phyloP scores from a whole-genome alignment of 2,888 invertebrate genomes.

The Tenthredo notha region DNA sequence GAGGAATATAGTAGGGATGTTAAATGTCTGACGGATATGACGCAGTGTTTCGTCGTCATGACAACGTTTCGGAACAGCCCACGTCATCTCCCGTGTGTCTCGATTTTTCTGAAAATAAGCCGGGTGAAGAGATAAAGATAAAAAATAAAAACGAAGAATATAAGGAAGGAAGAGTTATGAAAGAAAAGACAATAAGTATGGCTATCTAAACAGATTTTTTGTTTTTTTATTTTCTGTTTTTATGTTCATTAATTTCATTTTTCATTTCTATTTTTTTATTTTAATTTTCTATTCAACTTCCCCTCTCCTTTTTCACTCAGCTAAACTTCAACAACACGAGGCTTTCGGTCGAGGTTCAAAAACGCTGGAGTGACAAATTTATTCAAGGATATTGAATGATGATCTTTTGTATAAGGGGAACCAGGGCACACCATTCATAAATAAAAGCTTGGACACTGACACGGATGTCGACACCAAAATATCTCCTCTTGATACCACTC shows the following conservation, averaged over 20 bases:
- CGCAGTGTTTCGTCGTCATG: slow-evolving; percentile 38
- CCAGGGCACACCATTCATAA: slow-evolving; percentile 28
- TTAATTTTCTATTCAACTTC: not conserved
- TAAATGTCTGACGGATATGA: slow-evolving; percentile 33
- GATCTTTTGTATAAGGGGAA: slow-evolving; percentile 24
- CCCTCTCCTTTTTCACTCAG: not conserved
- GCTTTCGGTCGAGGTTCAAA: not conserved
- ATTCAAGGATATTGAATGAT: slow-evolving; percentile 46
- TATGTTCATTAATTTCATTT: not conserved
- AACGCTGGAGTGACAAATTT: slow-evolving; percentile 20
- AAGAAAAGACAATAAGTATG: slow-evolving; percentile 7
- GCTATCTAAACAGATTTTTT: not conserved
- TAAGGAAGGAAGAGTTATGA: slow-evolving; percentile 24
- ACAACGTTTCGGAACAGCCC: slow-evolving; percentile 30
- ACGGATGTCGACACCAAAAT: slow-evolving; percentile 22
- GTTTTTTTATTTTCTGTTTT: not conserved
- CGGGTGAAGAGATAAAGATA: not conserved
- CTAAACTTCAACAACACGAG: not conserved
- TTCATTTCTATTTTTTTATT: not conserved
- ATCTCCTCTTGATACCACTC: slow-evolving; percentile 33
- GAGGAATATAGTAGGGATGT: not conserved
- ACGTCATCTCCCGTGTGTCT: slow-evolving; percentile 40
- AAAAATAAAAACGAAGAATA: slow-evolving; percentile 8
- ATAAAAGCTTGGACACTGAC: slow-evolving; percentile 41
- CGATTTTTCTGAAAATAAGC: slow-evolving; percentile 34